Evolutionary conservation across 2,888 invertebrate genomes (phyloP).

Genomic region (Aspidapion aeneum): DNA sequence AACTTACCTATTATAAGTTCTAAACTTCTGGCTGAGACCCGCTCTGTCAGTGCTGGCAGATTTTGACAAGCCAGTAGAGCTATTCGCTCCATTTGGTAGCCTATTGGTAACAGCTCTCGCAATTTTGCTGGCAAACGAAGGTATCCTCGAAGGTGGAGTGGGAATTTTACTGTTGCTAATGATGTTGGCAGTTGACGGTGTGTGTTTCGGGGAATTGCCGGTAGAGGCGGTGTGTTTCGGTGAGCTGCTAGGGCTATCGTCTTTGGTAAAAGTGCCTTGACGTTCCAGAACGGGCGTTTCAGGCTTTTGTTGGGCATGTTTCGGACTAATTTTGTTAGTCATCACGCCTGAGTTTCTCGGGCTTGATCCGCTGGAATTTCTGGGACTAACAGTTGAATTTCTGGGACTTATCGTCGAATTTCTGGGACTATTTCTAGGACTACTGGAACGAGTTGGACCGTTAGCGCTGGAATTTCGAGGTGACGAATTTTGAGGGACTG

Average conservation of each 20-base stretch:
- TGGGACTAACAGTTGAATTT: conserved; percentile 23
- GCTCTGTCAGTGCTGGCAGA: conserved; percentile 40
- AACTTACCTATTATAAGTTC: conserved; percentile 36
- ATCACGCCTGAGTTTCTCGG: background rate
- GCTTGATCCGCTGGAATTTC: conserved; percentile 10
- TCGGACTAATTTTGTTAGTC: conserved; percentile 28
- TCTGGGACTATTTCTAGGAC: conserved; percentile 19
- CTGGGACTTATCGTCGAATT: conserved; percentile 7
- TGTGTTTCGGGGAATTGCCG: conserved; percentile 35
- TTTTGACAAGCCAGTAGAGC: conserved; percentile 31
- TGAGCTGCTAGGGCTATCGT: conserved; percentile 50
- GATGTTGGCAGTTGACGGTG: conserved; percentile 14
- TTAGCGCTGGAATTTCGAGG: conserved; percentile 30
- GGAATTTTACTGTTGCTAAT: conserved; percentile 21
- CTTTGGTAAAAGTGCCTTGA: conserved; percentile 91
- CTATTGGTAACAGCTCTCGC: conserved; percentile 23
- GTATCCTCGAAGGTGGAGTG: conserved; percentile 29
- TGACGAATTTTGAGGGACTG: conserved; percentile 11
- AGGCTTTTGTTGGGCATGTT: conserved; percentile 21
- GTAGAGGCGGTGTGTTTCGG: conserved; percentile 28
- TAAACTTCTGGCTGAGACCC: conserved; percentile 25
- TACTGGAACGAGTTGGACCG: conserved; percentile 29
- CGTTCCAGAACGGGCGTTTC: conserved; percentile 60
- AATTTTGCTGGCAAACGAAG: conserved; percentile 37
- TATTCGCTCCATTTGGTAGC: conserved; percentile 39